Base-by-base conservation (phyloP, 2,113 vertebrate species). In the Hepsetus odoe region DNA sequence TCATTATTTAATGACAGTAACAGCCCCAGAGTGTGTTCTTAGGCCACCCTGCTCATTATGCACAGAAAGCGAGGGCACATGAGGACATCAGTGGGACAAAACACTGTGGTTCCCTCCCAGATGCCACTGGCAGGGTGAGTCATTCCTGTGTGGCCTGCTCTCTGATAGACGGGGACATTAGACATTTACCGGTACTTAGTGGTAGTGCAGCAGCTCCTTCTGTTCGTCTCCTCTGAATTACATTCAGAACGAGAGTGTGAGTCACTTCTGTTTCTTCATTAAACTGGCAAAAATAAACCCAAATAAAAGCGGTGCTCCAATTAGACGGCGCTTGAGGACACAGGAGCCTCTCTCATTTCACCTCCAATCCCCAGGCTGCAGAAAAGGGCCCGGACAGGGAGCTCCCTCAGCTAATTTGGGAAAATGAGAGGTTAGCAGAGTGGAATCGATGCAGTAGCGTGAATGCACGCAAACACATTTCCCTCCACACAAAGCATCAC, bases 231-330 rank as follows among this genome's bases (percentile, higher is more conserved):
- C 24, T 5, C 11, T 22, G 58, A 65, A 51, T 56, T 68, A 20
- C 9, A 51, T 42, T 76, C 59, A 66, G 58, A 12, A 76, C 16
- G 58, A 10, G 0, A 11, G 86, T 87, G 85, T 83, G 88, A 75
- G 49, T 84, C 86, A 77, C 83, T 90, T 89, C 90, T 85, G 53
- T 85, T 85, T 79, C 87, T 86, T 89, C 40, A 80, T 92, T 92
- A 91, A 92, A 90, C 91, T 30, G 62, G 22, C 42, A 80, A 91
- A 93, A 93, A 92, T 92, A 93, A 90, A 86, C 89, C 85, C 91
- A 92, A 92, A 93, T 91, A 91, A 93, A 82, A 85, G 82, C 30
- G 80, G 77, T 80, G 87, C 89, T 85, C 81, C 90, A 91, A 92
- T 93, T 91, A 92, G 84, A 91, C 68, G 40, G 79, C 84, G 86